Conservation (phyloP, 2,888 invertebrate species). For the Mimas tiliae region DNA sequence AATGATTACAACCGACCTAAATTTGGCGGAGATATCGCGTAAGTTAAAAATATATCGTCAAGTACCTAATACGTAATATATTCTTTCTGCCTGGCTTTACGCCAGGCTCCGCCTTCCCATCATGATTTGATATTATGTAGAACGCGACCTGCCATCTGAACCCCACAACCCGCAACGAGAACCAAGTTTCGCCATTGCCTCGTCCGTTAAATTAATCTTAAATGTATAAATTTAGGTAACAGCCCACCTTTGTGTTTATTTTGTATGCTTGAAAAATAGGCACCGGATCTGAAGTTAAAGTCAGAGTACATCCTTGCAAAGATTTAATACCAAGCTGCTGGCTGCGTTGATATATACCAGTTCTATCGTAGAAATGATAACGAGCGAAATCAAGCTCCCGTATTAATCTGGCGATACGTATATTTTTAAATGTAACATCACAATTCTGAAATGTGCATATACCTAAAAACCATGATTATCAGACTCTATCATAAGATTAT, state of each 20-base stretch:
- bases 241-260: conserved; percentile 68
- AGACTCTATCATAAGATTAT: background rate
- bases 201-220: no score
- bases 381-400: conserved; percentile 74
- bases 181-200: no score
- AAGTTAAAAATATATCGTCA: no score
- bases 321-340: conserved; percentile 54
- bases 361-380: conserved; percentile 70
- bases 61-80: no score
- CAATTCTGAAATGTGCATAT: conserved; percentile 73
- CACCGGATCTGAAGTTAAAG: conserved; percentile 50
- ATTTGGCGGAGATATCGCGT: no score
- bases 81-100: no score
- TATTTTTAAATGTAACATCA: conserved; percentile 54
- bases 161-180: no score
- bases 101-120: no score
- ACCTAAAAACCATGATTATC: conserved; percentile 47
- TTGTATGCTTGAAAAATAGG: conserved; percentile 66
- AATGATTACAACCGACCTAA: no score
- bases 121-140: no score
- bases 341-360: conserved; percentile 64
- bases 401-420: conserved; percentile 63
- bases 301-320: conserved; percentile 70
- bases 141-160: no score
- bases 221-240: background rate